Percentiles rank a stretch among this genome's conserved stretches.
phyloP scores from a whole-genome alignment of 2,797 vertebrate species.

The Adrianichthys oophorus region DNA sequence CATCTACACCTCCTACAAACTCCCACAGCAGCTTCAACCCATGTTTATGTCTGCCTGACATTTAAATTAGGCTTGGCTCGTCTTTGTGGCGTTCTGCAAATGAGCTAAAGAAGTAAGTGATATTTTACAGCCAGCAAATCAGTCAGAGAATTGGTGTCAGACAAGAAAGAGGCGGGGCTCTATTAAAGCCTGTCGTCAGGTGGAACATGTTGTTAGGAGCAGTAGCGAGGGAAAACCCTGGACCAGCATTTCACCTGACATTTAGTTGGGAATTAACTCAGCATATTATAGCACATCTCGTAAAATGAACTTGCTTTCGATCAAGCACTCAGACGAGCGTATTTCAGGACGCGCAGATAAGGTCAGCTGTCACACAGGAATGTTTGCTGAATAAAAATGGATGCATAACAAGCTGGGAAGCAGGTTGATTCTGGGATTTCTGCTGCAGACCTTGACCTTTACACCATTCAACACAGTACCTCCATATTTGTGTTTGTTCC shows the following conservation, averaged over 20 bases:
- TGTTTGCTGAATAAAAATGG: conserved; percentile 78
- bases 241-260: conserved; percentile 71
- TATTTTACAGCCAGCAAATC: conserved; percentile 63
- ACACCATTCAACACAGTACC: conserved; percentile 60
- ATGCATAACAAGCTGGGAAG: conserved; percentile 75
- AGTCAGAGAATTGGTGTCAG: conserved; percentile 34
- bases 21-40: not conserved
- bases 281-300: conserved; percentile 65
- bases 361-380: conserved; percentile 82
- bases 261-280: conserved; percentile 80
- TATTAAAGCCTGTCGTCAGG: conserved; percentile 49
- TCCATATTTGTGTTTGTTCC: conserved; percentile 46
- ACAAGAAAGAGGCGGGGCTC: conserved; percentile 12
- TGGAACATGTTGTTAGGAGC: conserved; percentile 52
- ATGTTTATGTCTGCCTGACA: conserved; percentile 11
- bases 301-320: conserved; percentile 78
- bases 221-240: conserved; percentile 21
- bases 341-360: conserved; percentile 78
- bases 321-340: conserved; percentile 62
- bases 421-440: conserved; percentile 70
- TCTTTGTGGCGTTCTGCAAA: conserved; percentile 21
- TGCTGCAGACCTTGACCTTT: conserved; percentile 76
- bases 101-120: conserved; percentile 38
- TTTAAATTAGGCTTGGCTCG: conserved; percentile 24
- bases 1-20: not conserved